These are phyloP conservation scores for Chitala chitala DNA, from an alignment of 2,113 vertebrate species.

Conservation along the genomic window DNA sequence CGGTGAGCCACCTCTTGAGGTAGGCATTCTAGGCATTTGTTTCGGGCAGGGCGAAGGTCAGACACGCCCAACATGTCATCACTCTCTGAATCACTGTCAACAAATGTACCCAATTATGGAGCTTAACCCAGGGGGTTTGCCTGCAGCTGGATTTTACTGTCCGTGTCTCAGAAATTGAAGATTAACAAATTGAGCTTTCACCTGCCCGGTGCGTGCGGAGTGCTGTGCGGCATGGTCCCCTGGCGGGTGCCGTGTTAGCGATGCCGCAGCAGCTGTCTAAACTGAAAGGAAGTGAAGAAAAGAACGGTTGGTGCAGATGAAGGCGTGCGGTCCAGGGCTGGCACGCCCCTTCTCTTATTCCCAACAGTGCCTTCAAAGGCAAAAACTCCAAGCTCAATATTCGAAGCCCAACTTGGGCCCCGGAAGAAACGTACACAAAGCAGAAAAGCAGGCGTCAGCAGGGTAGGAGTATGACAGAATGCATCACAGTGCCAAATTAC, in stretches of 20 bases:
- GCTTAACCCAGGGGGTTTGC: not conserved
- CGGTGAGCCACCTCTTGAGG: conserved; percentile 1
- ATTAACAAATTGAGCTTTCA: not conserved
- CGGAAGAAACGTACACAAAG: not conserved
- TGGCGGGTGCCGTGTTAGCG: not conserved
- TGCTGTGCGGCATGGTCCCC: not conserved
- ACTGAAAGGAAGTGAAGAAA: not conserved
- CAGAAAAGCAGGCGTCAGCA: no score
- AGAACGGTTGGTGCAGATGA: not conserved
- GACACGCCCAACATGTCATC: not conserved
- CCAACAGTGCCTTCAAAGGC: conserved; percentile 1
- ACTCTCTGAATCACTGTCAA: not conserved
- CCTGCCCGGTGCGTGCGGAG: not conserved
- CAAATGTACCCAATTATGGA: not conserved
- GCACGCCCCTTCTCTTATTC: not conserved
- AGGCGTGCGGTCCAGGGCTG: not conserved
- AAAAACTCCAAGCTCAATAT: not conserved
- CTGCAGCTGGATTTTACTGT: not conserved
- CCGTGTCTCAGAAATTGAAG: not conserved
- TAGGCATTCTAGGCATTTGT: conserved; percentile 23
- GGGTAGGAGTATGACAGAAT: not conserved
- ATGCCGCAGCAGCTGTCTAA: not conserved
- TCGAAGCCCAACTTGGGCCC: not conserved
- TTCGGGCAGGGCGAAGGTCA: conserved; percentile 13
- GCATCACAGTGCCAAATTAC: not conserved